These are phyloP conservation scores for Nasua narica DNA, from an alignment of 2,797 vertebrate genomes.

Conservation along the genomic window DNA sequence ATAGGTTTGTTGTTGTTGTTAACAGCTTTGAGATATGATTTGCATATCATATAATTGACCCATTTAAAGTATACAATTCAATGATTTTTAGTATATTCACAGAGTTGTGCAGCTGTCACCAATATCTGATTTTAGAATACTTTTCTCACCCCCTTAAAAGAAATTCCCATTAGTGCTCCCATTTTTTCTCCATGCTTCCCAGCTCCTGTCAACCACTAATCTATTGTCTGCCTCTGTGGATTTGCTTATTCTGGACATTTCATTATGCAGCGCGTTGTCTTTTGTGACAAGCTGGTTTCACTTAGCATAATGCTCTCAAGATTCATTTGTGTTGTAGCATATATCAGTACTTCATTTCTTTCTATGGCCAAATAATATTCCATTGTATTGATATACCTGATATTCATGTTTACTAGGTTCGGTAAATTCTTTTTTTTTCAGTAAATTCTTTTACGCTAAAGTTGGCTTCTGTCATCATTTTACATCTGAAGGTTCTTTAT, in stretches of 20 bases:
- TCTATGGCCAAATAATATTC: neutral
- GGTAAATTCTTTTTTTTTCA: neutral
- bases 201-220: neutral
- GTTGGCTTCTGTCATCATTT: neutral
- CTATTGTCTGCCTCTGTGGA: neutral
- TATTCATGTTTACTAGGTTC: neutral
- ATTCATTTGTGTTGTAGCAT: neutral
- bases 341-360: neutral
- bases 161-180: neutral
- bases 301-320: neutral
- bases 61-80: neutral
- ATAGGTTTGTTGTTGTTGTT: neutral
- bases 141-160: neutral
- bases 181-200: neutral
- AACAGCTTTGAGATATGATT: constrained; percentile 14
- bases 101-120: neutral
- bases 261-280: neutral
- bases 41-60: neutral
- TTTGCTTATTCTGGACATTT: neutral
- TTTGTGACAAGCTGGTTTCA: neutral
- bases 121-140: neutral
- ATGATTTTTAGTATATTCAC: neutral
- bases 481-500: neutral
- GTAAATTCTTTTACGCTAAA: neutral
- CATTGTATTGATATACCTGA: neutral